phyloP scores from a whole-genome alignment of 1,140 invertebrate species.

The Oedothorax gibbosus region DNA sequence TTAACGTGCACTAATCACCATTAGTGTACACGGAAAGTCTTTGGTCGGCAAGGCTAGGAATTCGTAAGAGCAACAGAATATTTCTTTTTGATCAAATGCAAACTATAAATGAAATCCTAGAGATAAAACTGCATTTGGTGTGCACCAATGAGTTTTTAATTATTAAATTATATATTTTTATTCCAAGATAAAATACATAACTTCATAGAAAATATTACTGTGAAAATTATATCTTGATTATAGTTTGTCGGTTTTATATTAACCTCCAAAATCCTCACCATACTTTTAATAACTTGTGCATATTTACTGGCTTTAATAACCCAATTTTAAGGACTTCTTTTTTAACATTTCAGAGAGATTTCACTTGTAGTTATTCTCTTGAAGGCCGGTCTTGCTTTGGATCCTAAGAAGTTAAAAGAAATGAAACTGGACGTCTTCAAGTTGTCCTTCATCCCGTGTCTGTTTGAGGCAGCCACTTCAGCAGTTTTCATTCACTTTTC shows the following conservation, averaged over 20 bases:
- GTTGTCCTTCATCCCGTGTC: slow-evolving; percentile 88
- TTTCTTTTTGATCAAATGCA: too few species aligned
- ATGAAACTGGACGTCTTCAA: slow-evolving; percentile 82
- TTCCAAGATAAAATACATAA: not conserved
- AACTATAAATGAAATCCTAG: too few species aligned
- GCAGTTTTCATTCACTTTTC: slow-evolving; percentile 78
- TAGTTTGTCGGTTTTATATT: not conserved
- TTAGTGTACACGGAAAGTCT: too few species aligned
- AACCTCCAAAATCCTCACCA: not conserved
- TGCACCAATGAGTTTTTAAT: too few species aligned
- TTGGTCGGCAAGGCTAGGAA: too few species aligned
- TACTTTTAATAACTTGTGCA: slow-evolving; percentile 72
- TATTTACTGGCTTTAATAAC: slow-evolving; percentile 69
- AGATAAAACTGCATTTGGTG: too few species aligned
- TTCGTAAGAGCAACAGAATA: too few species aligned
- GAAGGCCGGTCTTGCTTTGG: slow-evolving; percentile 91
- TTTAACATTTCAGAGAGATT: slow-evolving; percentile 77
- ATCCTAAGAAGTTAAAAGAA: slow-evolving; percentile 84
- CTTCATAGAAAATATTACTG: not conserved
- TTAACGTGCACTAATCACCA: too few species aligned
- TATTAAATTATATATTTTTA: too few species aligned
- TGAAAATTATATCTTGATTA: not conserved
- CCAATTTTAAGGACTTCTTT: slow-evolving; percentile 73
- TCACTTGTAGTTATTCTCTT: slow-evolving; percentile 92
- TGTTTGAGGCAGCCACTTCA: slow-evolving; percentile 79